Evolutionary conservation across 2,113 vertebrate species (phyloP).

Genomic region (Eurypyga helias): DNA sequence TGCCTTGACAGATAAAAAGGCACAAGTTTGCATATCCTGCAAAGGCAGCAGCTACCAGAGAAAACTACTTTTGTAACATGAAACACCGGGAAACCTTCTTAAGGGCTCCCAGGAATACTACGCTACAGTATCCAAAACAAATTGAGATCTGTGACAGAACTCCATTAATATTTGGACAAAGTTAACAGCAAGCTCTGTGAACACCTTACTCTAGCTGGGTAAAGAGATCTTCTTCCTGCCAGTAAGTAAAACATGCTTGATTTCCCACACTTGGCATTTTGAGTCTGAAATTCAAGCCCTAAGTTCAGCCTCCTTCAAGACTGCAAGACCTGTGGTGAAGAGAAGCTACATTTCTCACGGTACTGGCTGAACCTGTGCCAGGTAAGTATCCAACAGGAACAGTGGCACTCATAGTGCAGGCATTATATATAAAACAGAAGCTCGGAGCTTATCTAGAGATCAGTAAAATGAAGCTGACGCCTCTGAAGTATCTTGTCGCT

Average conservation of each 20-base stretch:
- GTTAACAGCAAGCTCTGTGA: not conserved
- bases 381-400: not conserved
- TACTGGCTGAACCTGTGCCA: not conserved
- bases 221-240: not conserved
- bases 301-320: not conserved
- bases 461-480: not conserved
- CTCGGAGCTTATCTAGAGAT: not conserved
- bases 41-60: not conserved
- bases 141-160: not conserved
- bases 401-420: not conserved
- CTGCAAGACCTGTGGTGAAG: not conserved
- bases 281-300: not conserved
- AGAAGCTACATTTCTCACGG: not conserved
- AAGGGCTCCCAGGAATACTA: not conserved
- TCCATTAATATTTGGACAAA: slow-evolving; percentile 4
- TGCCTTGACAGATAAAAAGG: not conserved
- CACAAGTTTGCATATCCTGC: not conserved
- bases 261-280: not conserved
- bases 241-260: not conserved
- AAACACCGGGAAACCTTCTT: slow-evolving; percentile 7
- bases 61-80: not conserved
- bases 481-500: not conserved
- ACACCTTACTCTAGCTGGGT: not conserved
- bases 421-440: not conserved
- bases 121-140: not conserved